Evolutionary conservation across 2,888 invertebrate species (phyloP), one percentile per base, ranked within the genome.

Genomic region (Panorpa germanica): DNA sequence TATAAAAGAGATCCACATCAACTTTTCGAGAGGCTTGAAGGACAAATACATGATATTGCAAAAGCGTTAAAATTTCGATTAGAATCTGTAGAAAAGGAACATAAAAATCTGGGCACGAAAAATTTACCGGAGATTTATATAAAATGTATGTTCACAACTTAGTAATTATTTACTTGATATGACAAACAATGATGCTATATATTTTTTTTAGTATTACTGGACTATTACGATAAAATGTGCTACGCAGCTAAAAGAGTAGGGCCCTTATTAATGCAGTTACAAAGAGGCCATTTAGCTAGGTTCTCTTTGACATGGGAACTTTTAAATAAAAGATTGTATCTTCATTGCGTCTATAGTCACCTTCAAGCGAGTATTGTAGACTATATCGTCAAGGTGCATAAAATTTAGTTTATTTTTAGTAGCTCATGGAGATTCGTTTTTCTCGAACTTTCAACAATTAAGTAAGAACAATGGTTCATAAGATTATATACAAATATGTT

Each of bases 281-380:
- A 72, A 49, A 55, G 55, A 28, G 61, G 63, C 39, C 68, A 71
- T 46, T 49, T 75, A 37, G 59, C 61, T 35, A 63, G 63, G 41
- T 71, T 72, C 42, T 63, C 65, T 39, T 55, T 75, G 24, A 68
- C 68, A 2, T 75, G 75, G 75, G 64, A 65, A 41, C 53, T 67
- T 40, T 57, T 73, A 37, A 72, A 71, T 48, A 70, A 71, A 45
- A 65, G 69, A 39, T 55, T 75, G 40, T 74, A 71, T 52, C 70
- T 72, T 35, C 49, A 52, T 34, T 52, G 50, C 41, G 51, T 54
- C 34, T 52, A 55, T 41, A 43, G 57, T 27, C 64, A 65, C 25
- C 53, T 67, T 33, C 61, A 63, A 40, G 61, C 59, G 39, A 59
- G 57, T 38, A 55, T 67, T 41, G 59, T 64, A 32, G 53, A 56